phyloP scores from a whole-genome alignment of 2,797 vertebrate species.

The Linurgus olivaceus region DNA sequence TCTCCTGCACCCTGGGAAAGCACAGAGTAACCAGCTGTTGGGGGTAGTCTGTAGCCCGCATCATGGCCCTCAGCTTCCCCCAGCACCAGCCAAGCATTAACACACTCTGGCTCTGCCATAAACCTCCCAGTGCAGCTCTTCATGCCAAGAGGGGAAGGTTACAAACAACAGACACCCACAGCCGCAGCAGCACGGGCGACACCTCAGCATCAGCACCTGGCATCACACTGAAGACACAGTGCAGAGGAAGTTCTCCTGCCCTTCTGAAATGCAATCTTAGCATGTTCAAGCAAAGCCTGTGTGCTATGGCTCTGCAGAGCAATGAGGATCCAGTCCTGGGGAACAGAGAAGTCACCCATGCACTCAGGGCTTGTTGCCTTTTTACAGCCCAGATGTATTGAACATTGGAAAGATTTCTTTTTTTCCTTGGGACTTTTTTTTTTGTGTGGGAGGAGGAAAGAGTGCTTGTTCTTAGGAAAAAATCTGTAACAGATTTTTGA shows the following conservation, averaged over 20 bases:
- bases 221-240: neutral
- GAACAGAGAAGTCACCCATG: neutral
- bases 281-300: neutral
- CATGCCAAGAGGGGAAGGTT: neutral
- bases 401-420: conserved; percentile 25
- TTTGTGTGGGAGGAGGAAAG: conserved; percentile 8
- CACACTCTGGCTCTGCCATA: neutral
- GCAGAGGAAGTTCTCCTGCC: neutral
- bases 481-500: conserved; percentile 27
- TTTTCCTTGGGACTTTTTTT: conserved; percentile 14
- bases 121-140: neutral
- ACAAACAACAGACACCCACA: neutral
- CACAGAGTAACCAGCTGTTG: neutral
- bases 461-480: conserved; percentile 16
- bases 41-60: neutral
- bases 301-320: neutral
- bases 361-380: neutral
- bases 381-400: conserved; percentile 3
- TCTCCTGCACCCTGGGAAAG: neutral
- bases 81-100: neutral
- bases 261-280: neutral
- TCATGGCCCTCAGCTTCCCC: neutral
- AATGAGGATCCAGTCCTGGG: neutral
- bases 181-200: neutral
- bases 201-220: neutral